Evolutionary conservation across 2,797 vertebrate species (phyloP).

Genomic region (Halcyon chelicuti): DNA sequence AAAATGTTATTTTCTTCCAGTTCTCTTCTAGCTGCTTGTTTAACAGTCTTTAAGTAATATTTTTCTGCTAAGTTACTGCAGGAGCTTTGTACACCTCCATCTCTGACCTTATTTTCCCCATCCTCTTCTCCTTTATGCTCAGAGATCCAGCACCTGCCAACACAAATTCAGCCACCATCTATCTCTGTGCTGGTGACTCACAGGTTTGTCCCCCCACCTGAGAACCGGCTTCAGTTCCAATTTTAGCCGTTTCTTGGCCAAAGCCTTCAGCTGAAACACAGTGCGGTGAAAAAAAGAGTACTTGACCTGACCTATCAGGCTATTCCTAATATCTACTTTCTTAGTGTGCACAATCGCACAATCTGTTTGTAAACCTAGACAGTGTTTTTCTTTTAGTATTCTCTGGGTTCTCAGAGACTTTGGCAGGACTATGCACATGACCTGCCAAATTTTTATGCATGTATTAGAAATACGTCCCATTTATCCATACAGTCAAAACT

Average conservation of each 20-base stretch:
- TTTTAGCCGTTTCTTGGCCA: constrained; percentile 30
- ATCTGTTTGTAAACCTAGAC: not conserved
- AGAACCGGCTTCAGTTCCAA: constrained; percentile 12
- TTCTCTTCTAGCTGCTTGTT: not conserved
- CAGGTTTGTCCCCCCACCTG: constrained; percentile 4
- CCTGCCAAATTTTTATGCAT: not conserved
- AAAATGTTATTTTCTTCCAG: not conserved
- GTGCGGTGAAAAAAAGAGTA: not conserved
- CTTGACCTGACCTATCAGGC: not conserved
- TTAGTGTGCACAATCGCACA: not conserved
- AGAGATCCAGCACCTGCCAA: constrained; percentile 1
- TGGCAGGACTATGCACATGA: not conserved
- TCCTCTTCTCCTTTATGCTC: not conserved
- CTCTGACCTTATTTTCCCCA: not conserved
- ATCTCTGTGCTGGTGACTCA: constrained; percentile 28
- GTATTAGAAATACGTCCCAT: not conserved
- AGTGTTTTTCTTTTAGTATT: not conserved
- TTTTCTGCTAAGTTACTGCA: not conserved
- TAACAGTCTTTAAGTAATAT: not conserved
- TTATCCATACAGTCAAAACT: not conserved
- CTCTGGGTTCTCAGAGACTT: not conserved
- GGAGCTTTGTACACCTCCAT: not conserved
- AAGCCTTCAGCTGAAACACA: not conserved
- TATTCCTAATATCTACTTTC: not conserved
- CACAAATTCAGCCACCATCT: constrained; percentile 4